Percentiles rank a stretch among this genome's conserved stretches.
Evolutionary conservation across 2,113 vertebrate species (phyloP).

Genomic region (Bos javanicus): DNA sequence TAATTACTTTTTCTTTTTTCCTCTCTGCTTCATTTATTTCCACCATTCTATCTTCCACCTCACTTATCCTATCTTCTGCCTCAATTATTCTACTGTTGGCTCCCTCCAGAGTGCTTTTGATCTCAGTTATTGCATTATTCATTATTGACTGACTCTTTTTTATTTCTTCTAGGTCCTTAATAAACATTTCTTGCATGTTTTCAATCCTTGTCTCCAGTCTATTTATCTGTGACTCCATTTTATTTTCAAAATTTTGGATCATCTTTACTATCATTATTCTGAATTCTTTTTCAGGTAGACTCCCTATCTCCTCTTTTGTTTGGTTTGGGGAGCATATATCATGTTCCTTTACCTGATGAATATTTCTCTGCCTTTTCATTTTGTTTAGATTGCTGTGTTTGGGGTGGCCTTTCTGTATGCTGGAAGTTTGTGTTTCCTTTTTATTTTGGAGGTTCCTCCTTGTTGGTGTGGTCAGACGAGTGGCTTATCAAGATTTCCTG

Average conservation of each 20-base stretch:
- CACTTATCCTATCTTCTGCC: background rate
- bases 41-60: background rate
- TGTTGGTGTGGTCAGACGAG: background rate
- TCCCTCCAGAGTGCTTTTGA: background rate
- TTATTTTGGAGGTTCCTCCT: background rate
- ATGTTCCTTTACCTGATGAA: background rate
- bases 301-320: background rate
- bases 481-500: background rate
- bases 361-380: background rate
- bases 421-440: background rate
- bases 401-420: background rate
- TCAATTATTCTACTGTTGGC: background rate
- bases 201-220: background rate
- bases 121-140: background rate
- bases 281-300: background rate
- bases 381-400: background rate
- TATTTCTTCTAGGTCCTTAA: background rate
- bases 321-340: background rate
- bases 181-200: background rate
- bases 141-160: background rate
- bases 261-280: background rate
- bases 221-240: background rate
- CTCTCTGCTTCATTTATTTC: background rate
- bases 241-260: background rate
- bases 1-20: background rate